Conservation (phyloP, 2,113 vertebrate species). For the Thinocorus orbignyianus region DNA sequence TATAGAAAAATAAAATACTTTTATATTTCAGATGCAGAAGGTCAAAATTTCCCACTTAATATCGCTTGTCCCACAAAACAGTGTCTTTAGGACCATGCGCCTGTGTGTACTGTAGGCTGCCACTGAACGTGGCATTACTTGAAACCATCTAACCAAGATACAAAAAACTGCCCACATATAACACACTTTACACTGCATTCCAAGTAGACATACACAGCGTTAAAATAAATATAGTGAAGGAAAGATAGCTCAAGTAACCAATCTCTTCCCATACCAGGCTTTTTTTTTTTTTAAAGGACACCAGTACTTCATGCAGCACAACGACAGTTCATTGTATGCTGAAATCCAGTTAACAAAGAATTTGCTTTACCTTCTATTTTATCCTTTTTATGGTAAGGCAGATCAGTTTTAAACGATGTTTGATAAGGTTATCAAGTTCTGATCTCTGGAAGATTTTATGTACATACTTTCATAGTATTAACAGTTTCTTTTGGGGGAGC, state of each 20-base stretch:
- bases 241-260: neutral
- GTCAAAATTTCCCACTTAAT: neutral
- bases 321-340: neutral
- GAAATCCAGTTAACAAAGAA: neutral
- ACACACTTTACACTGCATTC: neutral
- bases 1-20: neutral
- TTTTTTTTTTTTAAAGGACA: neutral
- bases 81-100: neutral
- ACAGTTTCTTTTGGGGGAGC: neutral
- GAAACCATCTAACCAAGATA: neutral
- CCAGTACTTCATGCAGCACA: neutral
- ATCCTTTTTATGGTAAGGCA: neutral
- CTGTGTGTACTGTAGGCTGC: neutral
- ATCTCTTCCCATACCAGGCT: neutral
- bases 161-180: neutral
- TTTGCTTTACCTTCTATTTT: neutral
- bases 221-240: neutral
- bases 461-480: neutral
- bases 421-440: neutral
- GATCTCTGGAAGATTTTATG: neutral
- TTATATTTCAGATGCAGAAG: neutral
- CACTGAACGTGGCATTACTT: neutral
- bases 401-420: neutral
- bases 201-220: neutral
- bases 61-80: neutral